Conservation (phyloP, 2,797 vertebrate species). For the Meriones psammophilus region DNA sequence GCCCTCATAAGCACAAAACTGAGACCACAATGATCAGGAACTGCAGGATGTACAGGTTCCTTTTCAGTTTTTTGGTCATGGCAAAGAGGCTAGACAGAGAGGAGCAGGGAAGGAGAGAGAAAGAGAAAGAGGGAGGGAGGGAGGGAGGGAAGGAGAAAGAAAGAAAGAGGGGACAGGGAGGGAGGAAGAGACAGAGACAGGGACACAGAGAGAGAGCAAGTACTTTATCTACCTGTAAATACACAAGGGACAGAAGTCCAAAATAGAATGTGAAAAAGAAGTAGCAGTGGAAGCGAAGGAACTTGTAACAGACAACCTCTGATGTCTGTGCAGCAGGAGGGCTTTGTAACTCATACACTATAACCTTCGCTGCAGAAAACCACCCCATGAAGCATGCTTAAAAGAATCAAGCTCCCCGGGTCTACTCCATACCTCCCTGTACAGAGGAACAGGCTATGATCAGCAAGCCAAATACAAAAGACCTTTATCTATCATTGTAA, state of each 20-base stretch:
- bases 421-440: constrained; percentile 53
- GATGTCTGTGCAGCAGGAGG: constrained; percentile 74
- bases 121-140: background rate
- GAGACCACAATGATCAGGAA: constrained; percentile 64
- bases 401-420: constrained; percentile 61
- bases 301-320: constrained; percentile 79
- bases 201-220: background rate
- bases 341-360: constrained; percentile 75
- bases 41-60: constrained; percentile 61
- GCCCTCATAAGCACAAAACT: constrained; percentile 47
- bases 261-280: constrained; percentile 80
- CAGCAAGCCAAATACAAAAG: constrained; percentile 74
- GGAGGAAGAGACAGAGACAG: background rate
- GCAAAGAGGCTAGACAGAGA: constrained; percentile 23
- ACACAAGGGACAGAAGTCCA: constrained; percentile 67
- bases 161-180: background rate
- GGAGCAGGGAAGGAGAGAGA: background rate
- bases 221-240: constrained; percentile 78
- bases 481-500: constrained; percentile 68
- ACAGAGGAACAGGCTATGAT: constrained; percentile 31
- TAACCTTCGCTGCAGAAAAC: constrained; percentile 77
- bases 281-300: constrained; percentile 76
- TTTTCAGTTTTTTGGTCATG: constrained; percentile 67
- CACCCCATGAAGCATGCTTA: constrained; percentile 32
- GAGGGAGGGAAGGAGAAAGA: background rate